A percentile compares a stretch with the other conserved stretches of the same genome.
Evolutionary conservation across 2,888 invertebrate species (phyloP).

Genomic region (Gasteruption jaculator): DNA sequence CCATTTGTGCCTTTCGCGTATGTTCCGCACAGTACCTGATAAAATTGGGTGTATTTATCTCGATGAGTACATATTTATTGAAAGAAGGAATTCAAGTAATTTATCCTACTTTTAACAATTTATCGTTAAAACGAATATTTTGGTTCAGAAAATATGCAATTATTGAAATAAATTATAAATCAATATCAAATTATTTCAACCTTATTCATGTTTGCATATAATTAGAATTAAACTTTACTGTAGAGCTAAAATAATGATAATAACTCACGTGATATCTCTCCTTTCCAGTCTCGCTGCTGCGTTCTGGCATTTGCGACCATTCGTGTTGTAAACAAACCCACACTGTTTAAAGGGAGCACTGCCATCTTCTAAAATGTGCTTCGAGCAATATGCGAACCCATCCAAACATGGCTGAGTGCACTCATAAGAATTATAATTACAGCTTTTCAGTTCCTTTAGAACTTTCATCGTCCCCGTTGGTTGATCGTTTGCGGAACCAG

Average conservation of each 20-base stretch:
- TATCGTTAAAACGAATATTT: no score
- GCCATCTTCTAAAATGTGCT: slow-evolving; percentile 81
- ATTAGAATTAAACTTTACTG: neutral
- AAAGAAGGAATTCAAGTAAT: no score
- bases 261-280: slow-evolving; percentile 61
- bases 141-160: no score
- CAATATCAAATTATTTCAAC: slow-evolving; percentile 10
- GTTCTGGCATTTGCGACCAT: slow-evolving; percentile 71
- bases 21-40: slow-evolving; percentile 67
- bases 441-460: slow-evolving; percentile 28
- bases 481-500: slow-evolving; percentile 31
- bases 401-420: slow-evolving; percentile 67
- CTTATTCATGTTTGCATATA: neutral
- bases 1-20: slow-evolving; percentile 61
- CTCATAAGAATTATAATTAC: slow-evolving; percentile 59
- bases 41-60: slow-evolving; percentile 17
- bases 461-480: slow-evolving; percentile 24
- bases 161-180: slow-evolving; percentile 22
- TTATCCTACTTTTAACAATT: no score
- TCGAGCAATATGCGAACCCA: slow-evolving; percentile 72
- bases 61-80: no score
- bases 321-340: slow-evolving; percentile 62
- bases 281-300: slow-evolving; percentile 72
- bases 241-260: neutral
- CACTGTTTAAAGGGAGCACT: slow-evolving; percentile 83